These are phyloP conservation scores for Nomada fabriciana DNA, from an alignment of 2,888 invertebrate species.

Conservation along the genomic window DNA sequence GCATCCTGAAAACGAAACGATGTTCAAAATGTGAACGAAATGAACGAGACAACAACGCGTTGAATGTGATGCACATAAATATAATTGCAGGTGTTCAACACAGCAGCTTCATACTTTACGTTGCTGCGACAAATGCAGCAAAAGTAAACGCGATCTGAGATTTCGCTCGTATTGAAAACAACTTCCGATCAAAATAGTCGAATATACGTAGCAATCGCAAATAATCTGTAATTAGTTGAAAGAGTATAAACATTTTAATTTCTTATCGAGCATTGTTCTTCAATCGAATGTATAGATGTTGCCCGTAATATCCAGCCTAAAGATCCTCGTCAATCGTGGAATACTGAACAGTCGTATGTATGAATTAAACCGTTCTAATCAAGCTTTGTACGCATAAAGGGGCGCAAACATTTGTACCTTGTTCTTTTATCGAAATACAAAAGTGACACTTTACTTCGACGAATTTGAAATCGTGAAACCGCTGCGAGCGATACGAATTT, in stretches of 20 bases:
- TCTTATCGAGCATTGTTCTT: slow-evolving; percentile 6
- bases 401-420: background rate
- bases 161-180: slow-evolving; percentile 11
- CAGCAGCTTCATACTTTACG: slow-evolving; percentile 66
- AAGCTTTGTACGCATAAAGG: background rate
- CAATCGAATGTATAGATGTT: slow-evolving; percentile 27
- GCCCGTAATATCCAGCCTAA: slow-evolving; percentile 15
- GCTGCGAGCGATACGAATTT: background rate
- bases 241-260: background rate
- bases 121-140: slow-evolving; percentile 55
- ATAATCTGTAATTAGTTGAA: background rate
- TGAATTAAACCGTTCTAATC: background rate
- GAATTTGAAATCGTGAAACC: background rate
- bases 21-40: background rate
- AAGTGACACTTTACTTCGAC: background rate
- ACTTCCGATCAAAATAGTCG: slow-evolving; percentile 14
- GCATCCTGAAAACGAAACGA: background rate
- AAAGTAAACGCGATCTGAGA: slow-evolving; percentile 1
- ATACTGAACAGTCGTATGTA: slow-evolving; percentile 41
- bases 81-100: slow-evolving; percentile 62
- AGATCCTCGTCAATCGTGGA: slow-evolving; percentile 11
- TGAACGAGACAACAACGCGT: no score
- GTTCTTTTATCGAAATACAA: background rate
- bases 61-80: background rate
- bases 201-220: background rate